phyloP scores from a whole-genome alignment of 2,113 vertebrate species.

The Rallus limicola region DNA sequence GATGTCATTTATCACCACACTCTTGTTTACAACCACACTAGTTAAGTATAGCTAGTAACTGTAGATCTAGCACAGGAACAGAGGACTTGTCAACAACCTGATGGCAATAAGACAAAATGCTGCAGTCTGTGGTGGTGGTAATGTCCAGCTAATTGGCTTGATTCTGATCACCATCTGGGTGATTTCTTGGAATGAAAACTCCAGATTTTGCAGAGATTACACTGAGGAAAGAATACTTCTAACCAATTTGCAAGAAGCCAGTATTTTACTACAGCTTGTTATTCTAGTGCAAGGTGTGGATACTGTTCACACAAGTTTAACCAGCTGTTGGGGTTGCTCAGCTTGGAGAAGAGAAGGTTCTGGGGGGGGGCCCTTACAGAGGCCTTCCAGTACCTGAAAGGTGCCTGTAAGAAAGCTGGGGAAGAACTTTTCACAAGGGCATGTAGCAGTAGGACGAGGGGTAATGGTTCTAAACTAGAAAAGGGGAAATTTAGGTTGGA shows the following conservation, averaged over 20 bases:
- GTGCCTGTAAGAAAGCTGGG: too few relatives aligned
- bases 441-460: too few relatives aligned
- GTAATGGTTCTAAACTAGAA: too few relatives aligned
- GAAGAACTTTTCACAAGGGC: too few relatives aligned
- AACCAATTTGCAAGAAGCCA: not conserved
- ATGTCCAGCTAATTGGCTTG: not conserved
- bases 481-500: too few relatives aligned
- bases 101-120: not conserved
- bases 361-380: too few relatives aligned
- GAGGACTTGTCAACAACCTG: not conserved
- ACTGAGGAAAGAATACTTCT: not conserved
- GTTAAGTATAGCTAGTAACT: not conserved
- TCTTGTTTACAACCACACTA: not conserved
- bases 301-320: not conserved
- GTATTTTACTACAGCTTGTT: not conserved
- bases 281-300: not conserved
- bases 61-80: not conserved
- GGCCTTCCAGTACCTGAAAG: too few relatives aligned
- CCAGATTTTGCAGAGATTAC: not conserved
- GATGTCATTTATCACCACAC: not conserved
- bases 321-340: too few relatives aligned
- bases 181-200: not conserved
- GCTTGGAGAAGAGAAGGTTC: too few relatives aligned
- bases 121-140: not conserved
- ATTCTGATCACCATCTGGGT: not conserved